phyloP scores from a whole-genome alignment of 1,140 invertebrate species.

The Anthonomus grandis region DNA sequence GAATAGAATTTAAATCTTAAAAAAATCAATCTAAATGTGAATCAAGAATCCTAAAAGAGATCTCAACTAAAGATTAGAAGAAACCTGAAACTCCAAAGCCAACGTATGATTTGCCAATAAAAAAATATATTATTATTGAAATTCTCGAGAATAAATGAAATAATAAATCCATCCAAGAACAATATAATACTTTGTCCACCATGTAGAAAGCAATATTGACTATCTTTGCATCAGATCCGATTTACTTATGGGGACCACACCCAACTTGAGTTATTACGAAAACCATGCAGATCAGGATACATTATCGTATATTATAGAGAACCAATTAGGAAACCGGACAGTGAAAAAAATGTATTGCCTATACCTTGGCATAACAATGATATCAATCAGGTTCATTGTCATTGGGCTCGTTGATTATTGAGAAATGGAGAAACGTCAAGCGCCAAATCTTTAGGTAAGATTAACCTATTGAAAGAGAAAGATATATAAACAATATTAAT shows the following conservation, averaged over 20 bases:
- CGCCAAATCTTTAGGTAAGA: too few relatives aligned
- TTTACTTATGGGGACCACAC: slow-evolving; percentile 17
- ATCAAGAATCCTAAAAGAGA: too few relatives aligned
- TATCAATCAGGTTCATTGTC: slow-evolving; percentile 27
- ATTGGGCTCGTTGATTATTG: slow-evolving; percentile 14
- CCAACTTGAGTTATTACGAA: slow-evolving; percentile 15
- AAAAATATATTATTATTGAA: too few relatives aligned
- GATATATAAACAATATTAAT: too few relatives aligned
- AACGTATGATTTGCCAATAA: too few relatives aligned
- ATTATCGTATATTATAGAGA: slow-evolving; percentile 19
- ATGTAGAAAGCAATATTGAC: slow-evolving; percentile 1
- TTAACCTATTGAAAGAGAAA: too few relatives aligned
- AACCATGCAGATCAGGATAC: slow-evolving; percentile 23
- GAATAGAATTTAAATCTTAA: too few relatives aligned
- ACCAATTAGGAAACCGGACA: slow-evolving; percentile 18
- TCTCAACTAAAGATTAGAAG: too few relatives aligned
- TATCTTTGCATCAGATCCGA: slow-evolving; percentile 19
- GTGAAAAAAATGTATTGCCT: slow-evolving; percentile 10
- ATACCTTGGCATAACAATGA: slow-evolving; percentile 10
- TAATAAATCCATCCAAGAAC: too few relatives aligned
- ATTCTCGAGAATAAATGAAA: too few relatives aligned
- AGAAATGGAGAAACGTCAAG: slow-evolving; percentile 22
- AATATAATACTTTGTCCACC: slow-evolving; percentile 3
- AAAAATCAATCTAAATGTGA: too few relatives aligned
- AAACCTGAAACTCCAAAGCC: too few relatives aligned